Evolutionary conservation across 2,113 vertebrate genomes (phyloP).

Genomic region (Ochotona princeps): DNA sequence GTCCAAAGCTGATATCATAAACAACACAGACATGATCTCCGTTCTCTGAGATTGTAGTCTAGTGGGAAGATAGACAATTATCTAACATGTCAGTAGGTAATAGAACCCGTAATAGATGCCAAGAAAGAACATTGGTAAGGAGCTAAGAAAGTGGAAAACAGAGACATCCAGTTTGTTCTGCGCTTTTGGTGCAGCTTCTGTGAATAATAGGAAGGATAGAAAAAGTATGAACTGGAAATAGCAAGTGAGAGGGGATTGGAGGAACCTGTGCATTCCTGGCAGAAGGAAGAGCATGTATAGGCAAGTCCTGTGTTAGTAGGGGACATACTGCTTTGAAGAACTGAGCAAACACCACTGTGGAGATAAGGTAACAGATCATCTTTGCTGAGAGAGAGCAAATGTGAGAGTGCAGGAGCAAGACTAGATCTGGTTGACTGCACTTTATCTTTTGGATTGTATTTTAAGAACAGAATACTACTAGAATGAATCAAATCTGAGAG

Average conservation of each 20-base stretch:
- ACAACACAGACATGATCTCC: background rate
- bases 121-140: background rate
- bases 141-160: background rate
- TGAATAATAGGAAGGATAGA: background rate
- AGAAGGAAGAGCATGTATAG: background rate
- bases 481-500: background rate
- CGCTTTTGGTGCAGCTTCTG: background rate
- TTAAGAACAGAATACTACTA: background rate
- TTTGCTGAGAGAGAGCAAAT: background rate
- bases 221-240: background rate
- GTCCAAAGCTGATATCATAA: background rate
- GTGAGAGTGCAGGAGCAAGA: background rate
- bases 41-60: background rate
- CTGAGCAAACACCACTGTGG: background rate
- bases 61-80: background rate
- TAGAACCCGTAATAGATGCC: background rate
- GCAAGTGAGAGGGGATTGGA: background rate
- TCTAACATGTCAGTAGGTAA: background rate
- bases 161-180: background rate
- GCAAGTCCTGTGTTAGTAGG: background rate
- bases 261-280: background rate
- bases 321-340: background rate
- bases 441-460: background rate
- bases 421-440: background rate
- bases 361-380: background rate